Evolutionary conservation across 2,888 invertebrate genomes (phyloP), one percentile per base, ranked within the genome.

Genomic region (Cordilura impudica): DNA sequence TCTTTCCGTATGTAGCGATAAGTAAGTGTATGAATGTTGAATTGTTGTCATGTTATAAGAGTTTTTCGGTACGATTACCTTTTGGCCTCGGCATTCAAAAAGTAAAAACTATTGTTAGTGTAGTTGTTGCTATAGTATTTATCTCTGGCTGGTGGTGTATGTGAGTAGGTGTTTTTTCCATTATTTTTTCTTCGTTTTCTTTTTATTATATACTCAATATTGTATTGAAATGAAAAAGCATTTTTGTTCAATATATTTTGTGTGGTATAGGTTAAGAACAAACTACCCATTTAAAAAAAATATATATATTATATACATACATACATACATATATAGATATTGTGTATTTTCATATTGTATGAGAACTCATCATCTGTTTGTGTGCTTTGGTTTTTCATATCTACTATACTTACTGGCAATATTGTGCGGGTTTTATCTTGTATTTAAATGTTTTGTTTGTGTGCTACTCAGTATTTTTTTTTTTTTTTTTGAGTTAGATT

Each of bases 191-290:
- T 10, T 31, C 45, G 21, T 58, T 47, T 8, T 47, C 7, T 7
- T 31, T 39, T 58, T 35, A 2, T 39, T 19, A 53, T 67, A 60
- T 53, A n/a, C 43, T 67, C 60, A n/a, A n/a, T n/a, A n/a, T n/a
- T 51, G 51, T 31, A 43, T 23, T 26, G 26, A 26, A 26, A 26
- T 26, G 26, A 26, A 39, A 39, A 31, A 14, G 6, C 26, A 26
- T 51, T 19, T 74, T 77, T 75, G 73, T 77, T 78, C 76, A 71
- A 77, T 79, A 80, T 58, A 73, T 78, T 73, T 80, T 61, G 77
- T 74, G 81, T 82, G 83, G 82, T 82, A 81, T 82, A 83, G 82
- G 82, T 83, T 82, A 82, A 81, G 83, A 81, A 82, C 81, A 47
- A 69, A 77, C 76, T 71, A 74, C 81, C 73, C 60, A 69, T 35